These are phyloP conservation scores for Lasioglossum marginatum DNA, from an alignment of 2,888 invertebrate species.

Conservation along the genomic window DNA sequence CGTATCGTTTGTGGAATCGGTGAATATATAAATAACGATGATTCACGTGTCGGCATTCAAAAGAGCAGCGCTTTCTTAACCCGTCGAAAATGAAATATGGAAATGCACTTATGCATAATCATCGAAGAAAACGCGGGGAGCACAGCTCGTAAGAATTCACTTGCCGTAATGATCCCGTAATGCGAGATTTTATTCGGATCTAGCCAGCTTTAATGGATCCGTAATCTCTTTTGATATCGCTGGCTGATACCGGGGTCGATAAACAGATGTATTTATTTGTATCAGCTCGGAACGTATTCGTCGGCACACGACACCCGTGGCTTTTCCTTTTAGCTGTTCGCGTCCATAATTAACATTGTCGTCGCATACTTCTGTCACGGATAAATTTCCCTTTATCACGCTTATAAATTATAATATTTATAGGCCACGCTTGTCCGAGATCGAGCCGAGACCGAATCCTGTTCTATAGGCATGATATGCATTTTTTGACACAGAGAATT, in stretches of 20 bases:
- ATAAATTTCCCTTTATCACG: slow-evolving; percentile 44
- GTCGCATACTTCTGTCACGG: slow-evolving; percentile 18
- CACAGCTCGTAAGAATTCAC: background rate
- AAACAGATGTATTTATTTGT: slow-evolving; percentile 1
- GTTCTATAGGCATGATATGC: background rate
- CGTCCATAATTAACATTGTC: slow-evolving; percentile 37
- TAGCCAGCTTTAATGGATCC: background rate
- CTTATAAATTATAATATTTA: slow-evolving; percentile 50
- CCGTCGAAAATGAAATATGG: background rate
- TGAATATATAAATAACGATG: background rate
- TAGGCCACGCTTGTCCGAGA: background rate
- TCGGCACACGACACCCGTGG: background rate
- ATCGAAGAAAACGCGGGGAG: background rate
- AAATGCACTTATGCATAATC: background rate
- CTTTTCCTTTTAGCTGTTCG: background rate
- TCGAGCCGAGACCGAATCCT: background rate
- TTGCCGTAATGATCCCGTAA: background rate
- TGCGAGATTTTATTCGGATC: background rate
- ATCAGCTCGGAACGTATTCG: background rate
- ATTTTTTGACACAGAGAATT: background rate
- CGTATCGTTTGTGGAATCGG: background rate
- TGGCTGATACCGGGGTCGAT: background rate
- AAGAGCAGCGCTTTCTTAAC: background rate
- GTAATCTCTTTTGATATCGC: background rate
- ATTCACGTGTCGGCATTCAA: background rate